These are phyloP conservation scores for Choloepus didactylus DNA, from an alignment of 2,797 vertebrate species.

Conservation along the genomic window DNA sequence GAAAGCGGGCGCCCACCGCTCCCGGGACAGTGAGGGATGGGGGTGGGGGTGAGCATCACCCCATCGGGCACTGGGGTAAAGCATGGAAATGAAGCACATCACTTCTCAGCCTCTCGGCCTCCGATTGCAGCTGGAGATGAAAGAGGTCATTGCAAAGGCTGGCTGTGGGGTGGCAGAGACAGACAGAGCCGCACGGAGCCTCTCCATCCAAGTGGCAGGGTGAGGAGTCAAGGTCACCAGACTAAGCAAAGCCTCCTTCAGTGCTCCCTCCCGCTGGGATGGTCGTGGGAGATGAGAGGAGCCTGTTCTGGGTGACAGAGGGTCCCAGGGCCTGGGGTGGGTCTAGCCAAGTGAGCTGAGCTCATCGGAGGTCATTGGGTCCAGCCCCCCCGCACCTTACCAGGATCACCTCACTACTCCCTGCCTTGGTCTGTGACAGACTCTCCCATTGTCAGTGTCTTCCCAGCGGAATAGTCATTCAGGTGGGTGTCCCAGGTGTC, in stretches of 20 bases:
- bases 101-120: background rate
- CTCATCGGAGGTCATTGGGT: background rate
- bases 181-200: background rate
- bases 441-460: background rate
- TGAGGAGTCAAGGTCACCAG: background rate
- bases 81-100: background rate
- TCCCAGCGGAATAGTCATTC: background rate
- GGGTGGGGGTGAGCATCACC: background rate
- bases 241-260: background rate
- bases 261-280: fast-evolving
- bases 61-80: background rate
- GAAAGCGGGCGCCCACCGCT: background rate
- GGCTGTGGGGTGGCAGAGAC: background rate
- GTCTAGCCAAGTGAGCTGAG: fast-evolving
- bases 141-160: conserved; percentile 45
- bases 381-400: background rate
- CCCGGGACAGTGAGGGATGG: background rate
- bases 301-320: fast-evolving
- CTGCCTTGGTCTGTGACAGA: fast-evolving
- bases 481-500: fast-evolving
- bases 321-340: fast-evolving
- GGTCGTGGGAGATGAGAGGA: fast-evolving
- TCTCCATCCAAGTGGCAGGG: background rate
- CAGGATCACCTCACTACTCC: background rate
- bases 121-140: background rate